phyloP scores from a whole-genome alignment of 2,888 invertebrate genomes.

The Andrena marginata region DNA sequence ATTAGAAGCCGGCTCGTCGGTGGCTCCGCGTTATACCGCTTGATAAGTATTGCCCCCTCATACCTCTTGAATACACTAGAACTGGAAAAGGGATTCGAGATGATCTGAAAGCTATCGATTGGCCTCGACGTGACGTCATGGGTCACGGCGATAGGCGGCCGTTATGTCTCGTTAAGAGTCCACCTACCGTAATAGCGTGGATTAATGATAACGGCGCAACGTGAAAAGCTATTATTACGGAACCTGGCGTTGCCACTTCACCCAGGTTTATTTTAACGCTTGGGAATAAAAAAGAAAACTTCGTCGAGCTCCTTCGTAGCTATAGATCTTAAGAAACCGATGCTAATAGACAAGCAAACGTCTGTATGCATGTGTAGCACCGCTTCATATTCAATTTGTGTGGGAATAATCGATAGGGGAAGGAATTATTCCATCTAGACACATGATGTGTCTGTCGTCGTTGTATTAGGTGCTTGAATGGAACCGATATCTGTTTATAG shows the following conservation, averaged over 20 bases:
- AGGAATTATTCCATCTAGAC: background rate
- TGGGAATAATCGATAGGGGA: background rate
- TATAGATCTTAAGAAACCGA: slow-evolving; percentile 19
- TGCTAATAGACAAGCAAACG: background rate
- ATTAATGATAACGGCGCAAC: slow-evolving; percentile 57
- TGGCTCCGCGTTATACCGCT: slow-evolving; percentile 40
- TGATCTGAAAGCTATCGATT: slow-evolving; percentile 72
- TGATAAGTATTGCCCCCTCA: slow-evolving; percentile 70
- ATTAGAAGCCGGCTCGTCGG: slow-evolving; percentile 79
- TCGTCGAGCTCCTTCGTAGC: background rate
- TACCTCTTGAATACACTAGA: slow-evolving; percentile 68
- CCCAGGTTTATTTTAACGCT: slow-evolving; percentile 22
- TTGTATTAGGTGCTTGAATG: background rate
- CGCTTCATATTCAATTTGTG: background rate
- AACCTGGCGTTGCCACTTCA: slow-evolving; percentile 27
- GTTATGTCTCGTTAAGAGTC: slow-evolving; percentile 65
- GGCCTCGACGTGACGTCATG: slow-evolving; percentile 67
- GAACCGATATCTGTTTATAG: slow-evolving; percentile 34
- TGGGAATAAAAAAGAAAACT: slow-evolving; percentile 10
- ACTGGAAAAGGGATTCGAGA: slow-evolving; percentile 72
- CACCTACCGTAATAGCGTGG: slow-evolving; percentile 52
- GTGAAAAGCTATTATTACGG: slow-evolving; percentile 50
- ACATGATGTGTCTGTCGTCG: background rate
- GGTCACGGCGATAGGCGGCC: slow-evolving; percentile 54
- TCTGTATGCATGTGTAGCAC: background rate